phyloP scores from a whole-genome alignment of 2,113 vertebrate genomes.

The Pyxicephalus adspersus region DNA sequence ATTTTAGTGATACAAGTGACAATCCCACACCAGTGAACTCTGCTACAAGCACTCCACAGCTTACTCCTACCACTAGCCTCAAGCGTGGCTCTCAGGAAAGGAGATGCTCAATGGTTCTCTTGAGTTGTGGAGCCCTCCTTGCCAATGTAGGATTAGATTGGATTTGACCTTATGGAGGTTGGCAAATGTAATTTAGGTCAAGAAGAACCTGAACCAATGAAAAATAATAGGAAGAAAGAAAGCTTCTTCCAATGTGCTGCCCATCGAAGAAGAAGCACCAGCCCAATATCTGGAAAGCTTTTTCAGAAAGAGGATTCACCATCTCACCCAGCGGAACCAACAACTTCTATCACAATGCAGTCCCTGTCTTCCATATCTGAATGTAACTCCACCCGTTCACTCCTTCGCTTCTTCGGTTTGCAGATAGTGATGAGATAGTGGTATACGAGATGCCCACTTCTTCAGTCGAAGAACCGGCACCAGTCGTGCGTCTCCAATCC shows the following conservation, averaged over 20 bases:
- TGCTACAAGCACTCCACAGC: conserved; percentile 79
- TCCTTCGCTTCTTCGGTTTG: no score
- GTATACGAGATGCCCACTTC: conserved; percentile 80
- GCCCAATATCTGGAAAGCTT: conserved; percentile 86
- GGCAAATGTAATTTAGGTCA: conserved; percentile 76
- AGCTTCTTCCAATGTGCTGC: conserved; percentile 87
- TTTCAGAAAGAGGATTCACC: conserved; percentile 86
- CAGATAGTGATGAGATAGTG: conserved; percentile 90
- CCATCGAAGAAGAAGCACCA: conserved; percentile 81
- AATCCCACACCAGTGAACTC: conserved; percentile 80
- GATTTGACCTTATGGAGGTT: conserved; percentile 84
- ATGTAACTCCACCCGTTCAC: conserved; percentile 94
- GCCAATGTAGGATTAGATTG: conserved; percentile 91
- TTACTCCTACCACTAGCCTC: conserved; percentile 83
- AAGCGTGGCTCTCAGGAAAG: conserved; percentile 81
- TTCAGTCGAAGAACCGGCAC: conserved; percentile 70
- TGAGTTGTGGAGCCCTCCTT: conserved; percentile 89
- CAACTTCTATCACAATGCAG: conserved; percentile 83
- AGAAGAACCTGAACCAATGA: conserved; percentile 73
- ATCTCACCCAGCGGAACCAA: conserved; percentile 74
- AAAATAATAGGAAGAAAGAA: conserved; percentile 86
- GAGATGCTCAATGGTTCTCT: conserved; percentile 85
- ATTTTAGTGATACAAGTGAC: conserved; percentile 74
- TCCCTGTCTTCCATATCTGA: conserved; percentile 93
- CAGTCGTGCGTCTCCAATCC: conserved; percentile 81